A percentile compares a stretch with the other conserved stretches of the same genome.
Evolutionary conservation across 92 coral and sea anemone species (phyloP).

Genomic region (Pocillopora grandis): DNA sequence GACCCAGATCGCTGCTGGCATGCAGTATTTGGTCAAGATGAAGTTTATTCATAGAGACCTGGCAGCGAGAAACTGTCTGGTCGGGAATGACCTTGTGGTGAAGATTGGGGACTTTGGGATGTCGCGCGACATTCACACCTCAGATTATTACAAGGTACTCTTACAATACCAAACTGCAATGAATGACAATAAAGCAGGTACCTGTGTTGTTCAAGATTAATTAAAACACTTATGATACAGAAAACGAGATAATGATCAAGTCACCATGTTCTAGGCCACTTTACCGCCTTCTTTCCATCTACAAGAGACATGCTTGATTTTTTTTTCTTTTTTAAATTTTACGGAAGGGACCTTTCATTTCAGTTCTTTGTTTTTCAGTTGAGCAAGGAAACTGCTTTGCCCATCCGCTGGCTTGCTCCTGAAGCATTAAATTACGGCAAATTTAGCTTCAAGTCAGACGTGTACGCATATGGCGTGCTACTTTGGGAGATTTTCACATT

Average conservation of each 20-base stretch:
- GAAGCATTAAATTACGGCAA: slow-evolving; percentile 96
- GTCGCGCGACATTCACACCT: slow-evolving; percentile 89
- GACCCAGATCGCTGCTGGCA: slow-evolving; percentile 82
- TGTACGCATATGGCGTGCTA: slow-evolving; percentile 90
- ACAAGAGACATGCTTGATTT: too few relatives aligned
- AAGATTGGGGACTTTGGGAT: slow-evolving; percentile 97
- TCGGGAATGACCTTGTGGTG: slow-evolving; percentile 70
- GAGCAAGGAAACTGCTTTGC: slow-evolving; percentile 86
- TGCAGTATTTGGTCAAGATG: slow-evolving; percentile 73
- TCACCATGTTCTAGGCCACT: too few relatives aligned
- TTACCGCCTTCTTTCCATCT: too few relatives aligned
- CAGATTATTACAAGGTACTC: slow-evolving; percentile 87
- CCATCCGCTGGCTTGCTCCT: slow-evolving; percentile 95
- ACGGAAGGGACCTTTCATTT: not conserved
- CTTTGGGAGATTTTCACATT: slow-evolving; percentile 96
- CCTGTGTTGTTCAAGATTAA: not conserved
- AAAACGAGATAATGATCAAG: too few relatives aligned
- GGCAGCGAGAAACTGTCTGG: slow-evolving; percentile 90
- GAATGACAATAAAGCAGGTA: not conserved
- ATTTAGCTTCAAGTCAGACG: slow-evolving; percentile 89
- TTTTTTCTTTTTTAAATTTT: too few relatives aligned
- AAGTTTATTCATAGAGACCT: slow-evolving; percentile 95
- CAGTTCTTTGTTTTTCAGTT: slow-evolving; percentile 42
- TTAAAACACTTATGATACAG: too few relatives aligned
- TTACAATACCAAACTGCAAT: not conserved